Base-by-base conservation (phyloP, 2,888 invertebrate species). In the Listrodromus nycthemerus region DNA sequence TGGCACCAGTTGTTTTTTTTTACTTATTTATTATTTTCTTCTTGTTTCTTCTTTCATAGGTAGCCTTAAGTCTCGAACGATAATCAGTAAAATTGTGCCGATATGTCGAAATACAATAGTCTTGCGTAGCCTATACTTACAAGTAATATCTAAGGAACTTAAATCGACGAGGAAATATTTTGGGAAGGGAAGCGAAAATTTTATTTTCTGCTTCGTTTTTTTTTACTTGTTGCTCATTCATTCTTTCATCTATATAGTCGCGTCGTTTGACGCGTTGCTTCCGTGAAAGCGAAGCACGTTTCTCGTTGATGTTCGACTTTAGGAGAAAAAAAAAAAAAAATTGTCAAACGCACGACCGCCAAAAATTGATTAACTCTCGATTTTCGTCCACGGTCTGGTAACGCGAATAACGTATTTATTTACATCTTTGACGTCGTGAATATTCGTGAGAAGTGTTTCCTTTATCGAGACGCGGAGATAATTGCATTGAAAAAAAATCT, bases 51-150 rank as follows among this genome's bases (percentile, higher is more conserved):
- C 24, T 16, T 30, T 30, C n/a, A 61, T n/a, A 61, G 61, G 61
- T 61, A 61, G 30, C 27, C 16, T 45, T 27, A 55, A 55, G 21
- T 24, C 61, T 61, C 30, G 30, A 30, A n/a, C 16, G 16, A 30
- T 30, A 61, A 13, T 16, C 61, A 27, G 27, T 27, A 61, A 16
- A 61, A 61, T 61, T n/a, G 13, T 30, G 61, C 16, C 61, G 61
- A 61, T 27, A 61, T 27, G 30, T 61, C 61, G 61, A 61, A 30
- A 61, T 61, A 61, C 30, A 61, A 61, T 61, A 24, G 30, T 69
- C 48, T 78, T 63, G 50, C 63, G 48, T 70, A 21, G 78, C 58
- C 63, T 78, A 69, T 50, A 61, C 63, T 70, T 78, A 78, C 70
- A 70, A 63, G 70, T 78, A 78, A 70, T 33, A 61, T 48, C 70